These are phyloP conservation scores for Struthio camelus DNA, from an alignment of 2,113 vertebrate species.

Conservation along the genomic window DNA sequence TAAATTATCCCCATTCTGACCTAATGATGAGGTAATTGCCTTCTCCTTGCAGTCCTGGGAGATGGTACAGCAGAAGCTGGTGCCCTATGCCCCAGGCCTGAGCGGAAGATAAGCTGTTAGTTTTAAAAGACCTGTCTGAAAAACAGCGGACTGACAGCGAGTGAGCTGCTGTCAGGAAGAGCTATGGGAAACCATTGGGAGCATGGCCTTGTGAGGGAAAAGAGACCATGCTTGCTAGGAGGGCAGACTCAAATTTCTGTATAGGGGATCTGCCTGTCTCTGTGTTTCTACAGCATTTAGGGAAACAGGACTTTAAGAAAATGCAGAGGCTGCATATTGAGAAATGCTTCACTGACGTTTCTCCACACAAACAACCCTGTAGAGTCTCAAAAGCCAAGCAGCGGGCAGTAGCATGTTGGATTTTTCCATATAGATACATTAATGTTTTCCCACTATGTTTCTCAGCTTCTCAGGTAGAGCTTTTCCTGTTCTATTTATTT, in stretches of 20 bases:
- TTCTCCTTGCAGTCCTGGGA: not conserved
- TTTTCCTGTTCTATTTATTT: not conserved
- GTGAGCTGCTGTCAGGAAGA: not conserved
- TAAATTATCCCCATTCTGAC: constrained; percentile 1
- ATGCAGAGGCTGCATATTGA: not conserved
- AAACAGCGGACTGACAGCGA: not conserved
- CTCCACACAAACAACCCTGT: not conserved
- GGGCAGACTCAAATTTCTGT: not conserved
- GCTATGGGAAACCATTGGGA: not conserved
- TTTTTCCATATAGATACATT: not conserved
- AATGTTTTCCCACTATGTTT: not conserved
- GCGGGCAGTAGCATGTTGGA: not conserved
- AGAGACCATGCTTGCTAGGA: not conserved
- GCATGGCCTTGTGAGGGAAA: accelerated
- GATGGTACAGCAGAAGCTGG: not conserved
- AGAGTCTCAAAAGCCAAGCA: not conserved
- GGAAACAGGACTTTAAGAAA: not conserved
- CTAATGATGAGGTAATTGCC: not conserved
- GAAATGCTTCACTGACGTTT: not conserved
- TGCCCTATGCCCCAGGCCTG: not conserved
- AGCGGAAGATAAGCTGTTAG: not conserved
- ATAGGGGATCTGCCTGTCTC: not conserved
- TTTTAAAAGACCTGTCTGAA: not conserved
- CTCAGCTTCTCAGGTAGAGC: not conserved
- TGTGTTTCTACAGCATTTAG: not conserved